phyloP scores from a whole-genome alignment of 2,113 vertebrate species.

The Podarcis raffonei region DNA sequence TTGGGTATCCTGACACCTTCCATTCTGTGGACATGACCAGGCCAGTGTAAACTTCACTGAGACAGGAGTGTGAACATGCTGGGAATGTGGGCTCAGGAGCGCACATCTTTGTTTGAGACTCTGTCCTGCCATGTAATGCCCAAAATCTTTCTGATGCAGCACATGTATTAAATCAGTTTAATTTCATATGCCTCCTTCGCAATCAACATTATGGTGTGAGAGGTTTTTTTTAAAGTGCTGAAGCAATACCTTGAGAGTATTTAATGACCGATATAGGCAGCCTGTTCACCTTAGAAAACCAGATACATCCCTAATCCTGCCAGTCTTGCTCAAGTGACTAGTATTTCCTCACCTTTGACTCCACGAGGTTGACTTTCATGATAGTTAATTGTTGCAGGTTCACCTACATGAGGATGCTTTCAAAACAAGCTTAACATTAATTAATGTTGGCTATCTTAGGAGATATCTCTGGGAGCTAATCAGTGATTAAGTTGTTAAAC shows the following conservation, averaged over 20 bases:
- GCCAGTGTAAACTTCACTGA: no score
- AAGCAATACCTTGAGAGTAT: background rate
- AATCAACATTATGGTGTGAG: conserved; percentile 2
- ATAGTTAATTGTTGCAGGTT: background rate
- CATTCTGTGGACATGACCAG: no score
- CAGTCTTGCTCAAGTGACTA: background rate
- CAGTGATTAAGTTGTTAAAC: background rate
- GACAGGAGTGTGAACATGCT: no score
- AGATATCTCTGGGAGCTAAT: background rate
- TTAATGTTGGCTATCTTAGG: background rate
- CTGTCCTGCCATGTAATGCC: no score
- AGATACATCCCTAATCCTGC: background rate
- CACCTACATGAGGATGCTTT: rapidly evolving
- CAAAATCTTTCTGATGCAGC: no score
- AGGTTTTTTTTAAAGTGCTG: background rate
- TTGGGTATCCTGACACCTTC: background rate
- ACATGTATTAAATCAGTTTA: conserved; percentile 54
- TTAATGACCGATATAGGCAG: background rate
- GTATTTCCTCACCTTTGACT: background rate
- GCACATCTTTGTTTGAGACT: no score
- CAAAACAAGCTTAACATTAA: background rate
- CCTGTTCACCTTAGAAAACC: background rate
- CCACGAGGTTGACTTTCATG: background rate
- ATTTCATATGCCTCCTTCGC: conserved; percentile 1
- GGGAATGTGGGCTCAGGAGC: no score